Evolutionary conservation across 2,888 invertebrate genomes (phyloP), one percentile per base, ranked within the genome.

Genomic region (Hipparchia semele): DNA sequence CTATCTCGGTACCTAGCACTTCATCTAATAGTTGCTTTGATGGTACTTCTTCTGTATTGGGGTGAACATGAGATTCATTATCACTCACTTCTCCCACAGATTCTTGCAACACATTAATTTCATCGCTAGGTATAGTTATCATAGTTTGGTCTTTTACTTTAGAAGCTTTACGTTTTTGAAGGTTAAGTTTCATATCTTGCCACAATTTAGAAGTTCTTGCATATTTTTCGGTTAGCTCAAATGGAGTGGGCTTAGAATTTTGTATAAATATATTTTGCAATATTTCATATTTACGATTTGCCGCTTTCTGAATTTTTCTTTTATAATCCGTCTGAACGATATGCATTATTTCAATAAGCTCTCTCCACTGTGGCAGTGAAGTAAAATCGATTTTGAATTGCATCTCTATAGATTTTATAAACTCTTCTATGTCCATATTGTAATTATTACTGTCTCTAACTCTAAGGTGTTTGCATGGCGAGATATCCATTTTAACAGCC

Each of bases 141-240:
- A 75, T 65, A 67, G 69, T 59, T 56, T 70, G 46, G 46, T 73
- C 65, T 33, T 33, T 73, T 61, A 53, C 60, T 5, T 69, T 60
- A 39, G 70, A 60, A 45, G 49, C 12, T 60, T 70, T 78, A 76
- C 8, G 51, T 69, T 77, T 78, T 72, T 78, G 78, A 79, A 6
- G 49, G 7, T 69, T 68, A 12, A 76, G 71, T 79, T 83, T 75
- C 39, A 86, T 75, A 66, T 76, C 70, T 73, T 81, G 67, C 91
- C 91, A 91, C 76, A 80, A 82, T n/a, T 79, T 79, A 54, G 84
- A 79, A 62, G 91, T 92, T 78, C 91, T 87, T 67, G 81, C 82
- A 56, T 90, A 79, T 61, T 82, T 80, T 8, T 85, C 81, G 4
- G 87, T 88, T 72, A 91, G 79, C 70, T 86, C 83, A 80, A 92